Percentiles rank a stretch among this genome's conserved stretches.
These are phyloP conservation scores for Karalla daura DNA, from an alignment of 2,797 vertebrate genomes.

Conservation along the genomic window DNA sequence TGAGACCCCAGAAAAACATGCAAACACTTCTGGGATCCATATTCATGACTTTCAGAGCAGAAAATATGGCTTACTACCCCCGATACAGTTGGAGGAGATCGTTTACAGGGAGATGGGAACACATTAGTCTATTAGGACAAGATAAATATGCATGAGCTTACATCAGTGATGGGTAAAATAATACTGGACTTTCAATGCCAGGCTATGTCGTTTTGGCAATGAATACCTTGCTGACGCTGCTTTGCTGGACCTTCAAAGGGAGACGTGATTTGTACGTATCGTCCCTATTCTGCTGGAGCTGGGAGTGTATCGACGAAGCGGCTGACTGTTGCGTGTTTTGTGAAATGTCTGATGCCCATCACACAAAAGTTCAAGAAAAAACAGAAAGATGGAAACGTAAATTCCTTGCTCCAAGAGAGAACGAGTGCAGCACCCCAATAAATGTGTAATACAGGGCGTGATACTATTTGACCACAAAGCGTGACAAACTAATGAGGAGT, in stretches of 20 bases:
- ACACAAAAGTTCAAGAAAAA: not conserved
- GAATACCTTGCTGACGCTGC: slow-evolving; percentile 31
- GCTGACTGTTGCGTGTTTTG: not conserved
- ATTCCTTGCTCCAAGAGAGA: slow-evolving; percentile 9
- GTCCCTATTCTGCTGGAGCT: not conserved
- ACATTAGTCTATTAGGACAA: slow-evolving; percentile 40
- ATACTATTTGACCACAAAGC: slow-evolving; percentile 20
- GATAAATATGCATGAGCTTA: slow-evolving; percentile 66
- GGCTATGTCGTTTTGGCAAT: slow-evolving; percentile 37
- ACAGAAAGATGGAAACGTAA: not conserved
- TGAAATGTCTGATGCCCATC: not conserved
- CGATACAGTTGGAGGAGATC: slow-evolving; percentile 47
- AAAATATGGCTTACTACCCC: slow-evolving; percentile 38
- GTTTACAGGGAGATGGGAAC: slow-evolving; percentile 52
- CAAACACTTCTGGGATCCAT: slow-evolving; percentile 44
- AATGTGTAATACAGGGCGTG: slow-evolving; percentile 44
- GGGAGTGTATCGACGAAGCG: not conserved
- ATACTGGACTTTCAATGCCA: slow-evolving; percentile 54
- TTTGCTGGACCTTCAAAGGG: slow-evolving; percentile 9
- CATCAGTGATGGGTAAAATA: slow-evolving; percentile 40
- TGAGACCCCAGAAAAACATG: slow-evolving; percentile 26
- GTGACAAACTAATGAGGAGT: slow-evolving; percentile 52
- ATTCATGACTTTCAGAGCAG: slow-evolving; percentile 43
- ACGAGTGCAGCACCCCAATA: slow-evolving; percentile 26
- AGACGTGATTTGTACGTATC: slow-evolving; percentile 20